Evolutionary conservation across 2,797 vertebrate genomes (phyloP), one percentile per base, ranked within the genome.

Genomic region (Anguilla marmorata): DNA sequence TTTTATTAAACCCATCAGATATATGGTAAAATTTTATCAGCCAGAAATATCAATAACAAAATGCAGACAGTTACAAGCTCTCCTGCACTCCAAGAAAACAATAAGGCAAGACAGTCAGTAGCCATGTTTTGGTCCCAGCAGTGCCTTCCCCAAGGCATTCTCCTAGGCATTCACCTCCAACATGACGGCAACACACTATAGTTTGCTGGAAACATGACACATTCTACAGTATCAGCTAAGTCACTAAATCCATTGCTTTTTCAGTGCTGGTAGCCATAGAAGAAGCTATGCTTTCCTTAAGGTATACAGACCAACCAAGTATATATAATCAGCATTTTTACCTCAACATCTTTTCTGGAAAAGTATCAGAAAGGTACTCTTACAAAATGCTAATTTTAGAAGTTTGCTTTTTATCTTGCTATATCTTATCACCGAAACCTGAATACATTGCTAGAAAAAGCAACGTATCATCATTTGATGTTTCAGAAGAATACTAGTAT

Each of bases 1-100:
- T 69, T 69, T 69, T n/a, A 27, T 69, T 69, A 69, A 7, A 69
- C 63, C n/a, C 63, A 69, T 69, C 63, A 69, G 63, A 69, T 69
- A 69, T n/a, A 27, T 8, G n/a, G 60, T 21, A 1, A 63, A 63
- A 63, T 24, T 21, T 19, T n/a, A 24, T 19, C 24, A 63, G 60
- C 60, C 52, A 54, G 52, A 54, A 54, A 54, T 54, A 54, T 21
- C 27, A 76, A 76, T 16, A 76, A 16, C 11, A 12, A 37, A 37
- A 76, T 37, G 30, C 12, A 76, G 72, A 16, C 9, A 76, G 72
- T 76, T 14, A 37, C 72, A 30, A 27, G 30, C 69, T 72, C 24
- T 72, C 69, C 16, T 27, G n/a, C 69, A 27, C n/a, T 69, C 27
- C 27, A 76, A 37, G 1, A 19, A 14, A 41, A 11, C 30, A 3